A percentile compares a stretch with the other conserved stretches of the same genome.
Evolutionary conservation across 2,888 invertebrate genomes (phyloP).

Genomic region (Dicyrtoma fusca): DNA sequence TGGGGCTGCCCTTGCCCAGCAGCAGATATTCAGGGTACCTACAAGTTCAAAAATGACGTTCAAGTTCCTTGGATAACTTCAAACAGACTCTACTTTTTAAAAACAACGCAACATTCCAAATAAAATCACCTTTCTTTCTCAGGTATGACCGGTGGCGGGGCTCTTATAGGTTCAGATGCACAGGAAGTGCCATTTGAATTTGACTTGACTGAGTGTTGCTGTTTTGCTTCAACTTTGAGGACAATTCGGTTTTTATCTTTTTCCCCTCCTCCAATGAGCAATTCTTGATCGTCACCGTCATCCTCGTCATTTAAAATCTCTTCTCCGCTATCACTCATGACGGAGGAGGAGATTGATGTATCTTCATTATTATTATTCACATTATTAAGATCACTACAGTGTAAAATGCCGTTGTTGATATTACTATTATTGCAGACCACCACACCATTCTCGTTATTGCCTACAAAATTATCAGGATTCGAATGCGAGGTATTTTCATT

Average conservation of each 20-base stretch:
- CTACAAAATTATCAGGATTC: slow-evolving; percentile 36
- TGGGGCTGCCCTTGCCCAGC: slow-evolving; percentile 37
- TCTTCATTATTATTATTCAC: slow-evolving; percentile 53
- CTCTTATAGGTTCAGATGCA: slow-evolving; percentile 40
- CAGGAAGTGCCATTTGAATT: slow-evolving; percentile 38
- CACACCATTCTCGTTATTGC: slow-evolving; percentile 38
- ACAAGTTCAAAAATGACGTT: neutral
- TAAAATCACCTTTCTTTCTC: slow-evolving; percentile 50
- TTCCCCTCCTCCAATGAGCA: slow-evolving; percentile 28
- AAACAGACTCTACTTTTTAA: neutral
- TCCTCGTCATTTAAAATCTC: slow-evolving; percentile 44
- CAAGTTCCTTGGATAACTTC: neutral
- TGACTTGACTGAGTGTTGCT: neutral
- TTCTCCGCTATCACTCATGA: slow-evolving; percentile 56
- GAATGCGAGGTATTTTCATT: slow-evolving; percentile 24
- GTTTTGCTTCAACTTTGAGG: slow-evolving; percentile 51
- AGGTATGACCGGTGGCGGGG: slow-evolving; percentile 23
- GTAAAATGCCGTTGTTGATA: slow-evolving; percentile 7
- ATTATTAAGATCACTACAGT: slow-evolving; percentile 40
- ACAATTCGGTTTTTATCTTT: slow-evolving; percentile 48
- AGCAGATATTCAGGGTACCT: slow-evolving; percentile 37
- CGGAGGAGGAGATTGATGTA: slow-evolving; percentile 55
- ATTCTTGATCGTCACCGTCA: slow-evolving; percentile 31
- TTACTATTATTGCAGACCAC: slow-evolving; percentile 24
- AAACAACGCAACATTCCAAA: neutral